Conservation (phyloP, 2,888 invertebrate species). For the Eilema depressum region DNA sequence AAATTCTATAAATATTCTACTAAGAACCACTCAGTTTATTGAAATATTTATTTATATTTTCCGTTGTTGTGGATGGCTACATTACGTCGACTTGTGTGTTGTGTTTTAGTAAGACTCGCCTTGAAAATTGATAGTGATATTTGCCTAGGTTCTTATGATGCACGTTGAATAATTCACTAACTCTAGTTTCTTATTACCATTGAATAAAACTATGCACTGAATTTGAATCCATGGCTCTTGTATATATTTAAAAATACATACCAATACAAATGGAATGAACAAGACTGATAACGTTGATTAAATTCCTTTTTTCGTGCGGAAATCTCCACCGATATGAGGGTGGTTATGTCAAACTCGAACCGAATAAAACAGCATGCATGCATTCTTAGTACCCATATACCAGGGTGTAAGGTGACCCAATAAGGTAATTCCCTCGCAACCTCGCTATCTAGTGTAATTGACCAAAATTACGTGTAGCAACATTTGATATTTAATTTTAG, state of each 20-base stretch:
- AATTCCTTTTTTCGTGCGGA: no score
- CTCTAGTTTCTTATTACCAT: slow-evolving; percentile 47
- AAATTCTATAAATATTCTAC: neutral
- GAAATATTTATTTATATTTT: neutral
- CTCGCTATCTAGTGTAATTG: neutral
- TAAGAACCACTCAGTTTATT: slow-evolving; percentile 25
- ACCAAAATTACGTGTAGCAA: no score
- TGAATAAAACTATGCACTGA: slow-evolving; percentile 42
- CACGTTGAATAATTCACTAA: slow-evolving; percentile 48
- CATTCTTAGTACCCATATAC: no score
- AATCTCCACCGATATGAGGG: no score
- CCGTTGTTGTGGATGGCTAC: slow-evolving; percentile 29
- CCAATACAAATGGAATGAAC: slow-evolving; percentile 20
- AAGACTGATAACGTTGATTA: neutral
- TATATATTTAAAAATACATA: slow-evolving; percentile 26
- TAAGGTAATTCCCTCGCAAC: no score
- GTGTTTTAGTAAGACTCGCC: slow-evolving; percentile 31
- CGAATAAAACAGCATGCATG: no score
- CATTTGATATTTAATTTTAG: no score
- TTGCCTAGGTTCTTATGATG: slow-evolving; percentile 36
- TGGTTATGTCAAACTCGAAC: no score
- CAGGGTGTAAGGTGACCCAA: no score
- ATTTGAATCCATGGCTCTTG: slow-evolving; percentile 38
- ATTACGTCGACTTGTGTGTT: slow-evolving; percentile 42
- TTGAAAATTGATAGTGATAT: slow-evolving; percentile 35